Conservation (phyloP, 1,140 invertebrate genomes). For the Trachelipus rathkii region DNA sequence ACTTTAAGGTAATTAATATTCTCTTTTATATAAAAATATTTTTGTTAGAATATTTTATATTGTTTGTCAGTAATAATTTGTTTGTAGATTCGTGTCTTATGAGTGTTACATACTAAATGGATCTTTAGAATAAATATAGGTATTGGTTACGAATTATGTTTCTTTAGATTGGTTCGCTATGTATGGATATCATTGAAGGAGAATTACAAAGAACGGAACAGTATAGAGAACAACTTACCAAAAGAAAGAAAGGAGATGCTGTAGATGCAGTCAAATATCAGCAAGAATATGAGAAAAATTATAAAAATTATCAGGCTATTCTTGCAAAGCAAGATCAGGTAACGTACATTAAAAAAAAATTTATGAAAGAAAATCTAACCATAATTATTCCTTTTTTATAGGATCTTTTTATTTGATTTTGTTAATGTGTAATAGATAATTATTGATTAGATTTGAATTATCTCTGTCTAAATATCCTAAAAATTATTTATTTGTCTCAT, state of each 20-base stretch:
- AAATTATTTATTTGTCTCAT: too few relatives aligned
- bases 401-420: too few relatives aligned
- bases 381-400: too few relatives aligned
- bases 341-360: not conserved
- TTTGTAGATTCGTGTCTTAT: too few relatives aligned
- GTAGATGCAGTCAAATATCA: slow-evolving; percentile 29
- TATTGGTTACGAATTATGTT: slow-evolving; percentile 8
- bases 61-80: too few relatives aligned
- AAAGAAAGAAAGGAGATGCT: slow-evolving; percentile 37
- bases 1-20: slow-evolving; percentile 67
- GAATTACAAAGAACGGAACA: slow-evolving; percentile 88
- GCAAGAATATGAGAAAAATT: slow-evolving; percentile 66
- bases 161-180: slow-evolving; percentile 81
- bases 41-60: too few relatives aligned
- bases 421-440: too few relatives aligned
- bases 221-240: slow-evolving; percentile 78
- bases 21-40: slow-evolving; percentile 20
- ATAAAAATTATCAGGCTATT: slow-evolving; percentile 78
- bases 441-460: too few relatives aligned
- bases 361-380: too few relatives aligned
- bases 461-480: too few relatives aligned
- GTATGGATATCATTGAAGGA: slow-evolving; percentile 92
- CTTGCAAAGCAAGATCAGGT: slow-evolving; percentile 46
- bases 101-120: too few relatives aligned
- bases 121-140: too few relatives aligned